A percentile compares a stretch with the other conserved stretches of the same genome.
Evolutionary conservation across 64 coral and sea anemone genomes (phyloP).

Genomic region (Hydrozoanthus tunicans): DNA sequence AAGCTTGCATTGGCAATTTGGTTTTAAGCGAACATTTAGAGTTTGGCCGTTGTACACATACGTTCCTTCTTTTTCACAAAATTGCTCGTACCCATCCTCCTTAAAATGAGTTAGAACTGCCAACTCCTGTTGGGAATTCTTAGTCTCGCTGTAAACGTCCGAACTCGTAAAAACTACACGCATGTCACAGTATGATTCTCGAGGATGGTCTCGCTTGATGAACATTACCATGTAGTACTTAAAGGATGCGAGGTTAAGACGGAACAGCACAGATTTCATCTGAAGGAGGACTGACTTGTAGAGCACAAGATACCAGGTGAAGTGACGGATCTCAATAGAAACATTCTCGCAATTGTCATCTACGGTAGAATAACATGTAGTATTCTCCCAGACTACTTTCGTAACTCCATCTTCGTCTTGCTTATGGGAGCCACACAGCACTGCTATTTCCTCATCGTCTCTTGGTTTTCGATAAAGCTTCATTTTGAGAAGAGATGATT

Average conservation of each 20-base stretch:
- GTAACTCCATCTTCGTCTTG: neutral
- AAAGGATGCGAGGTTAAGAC: neutral
- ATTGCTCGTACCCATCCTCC: neutral
- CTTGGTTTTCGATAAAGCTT: slow-evolving; percentile 5
- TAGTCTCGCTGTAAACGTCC: slow-evolving; percentile 5
- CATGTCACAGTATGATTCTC: neutral
- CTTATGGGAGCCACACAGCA: neutral
- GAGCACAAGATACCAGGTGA: slow-evolving; percentile 1
- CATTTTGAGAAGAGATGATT: neutral
- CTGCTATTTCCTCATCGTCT: neutral
- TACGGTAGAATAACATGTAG: neutral
- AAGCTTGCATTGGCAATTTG: neutral
- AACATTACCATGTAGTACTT: neutral
- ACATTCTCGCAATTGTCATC: neutral
- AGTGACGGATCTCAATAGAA: neutral
- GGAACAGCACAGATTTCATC: neutral
- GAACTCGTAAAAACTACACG: slow-evolving; percentile 16
- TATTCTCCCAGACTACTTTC: neutral
- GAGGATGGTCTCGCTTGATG: neutral
- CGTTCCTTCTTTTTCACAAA: neutral
- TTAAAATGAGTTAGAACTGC: neutral
- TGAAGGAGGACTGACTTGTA: neutral
- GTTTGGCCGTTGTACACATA: neutral
- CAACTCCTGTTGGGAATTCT: neutral
- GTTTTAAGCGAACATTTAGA: neutral